Evolutionary conservation across 2,888 invertebrate genomes (phyloP).

Genomic region (Mycalesis mineus): DNA sequence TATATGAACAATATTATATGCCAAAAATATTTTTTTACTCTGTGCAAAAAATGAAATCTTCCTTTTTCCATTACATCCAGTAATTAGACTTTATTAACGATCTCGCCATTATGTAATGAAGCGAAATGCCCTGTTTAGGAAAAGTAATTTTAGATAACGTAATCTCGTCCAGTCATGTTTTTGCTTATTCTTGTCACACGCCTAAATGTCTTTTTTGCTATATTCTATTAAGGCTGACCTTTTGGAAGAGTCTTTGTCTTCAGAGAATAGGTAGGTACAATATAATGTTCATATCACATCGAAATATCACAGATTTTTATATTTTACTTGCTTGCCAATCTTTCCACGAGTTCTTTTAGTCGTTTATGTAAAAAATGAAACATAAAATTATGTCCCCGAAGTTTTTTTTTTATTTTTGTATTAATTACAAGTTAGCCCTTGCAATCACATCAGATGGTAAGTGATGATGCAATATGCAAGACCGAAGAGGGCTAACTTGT

Average conservation of each 20-base stretch:
- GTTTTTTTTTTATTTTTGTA: too few species aligned
- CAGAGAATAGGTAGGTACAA: not conserved
- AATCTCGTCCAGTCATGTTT: constrained; percentile 8
- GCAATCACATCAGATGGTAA: too few species aligned
- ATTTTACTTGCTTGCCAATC: not conserved
- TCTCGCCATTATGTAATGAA: not conserved
- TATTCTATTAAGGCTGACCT: constrained; percentile 10
- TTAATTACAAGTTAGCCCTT: too few species aligned
- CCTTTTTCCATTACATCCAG: not conserved
- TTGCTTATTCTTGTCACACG: constrained; percentile 14
- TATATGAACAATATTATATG: too few species aligned
- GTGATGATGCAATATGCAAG: too few species aligned
- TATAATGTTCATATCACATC: not conserved
- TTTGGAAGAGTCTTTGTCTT: not conserved
- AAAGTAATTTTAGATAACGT: constrained; percentile 11
- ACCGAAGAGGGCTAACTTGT: too few species aligned
- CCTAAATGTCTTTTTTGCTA: constrained; percentile 10
- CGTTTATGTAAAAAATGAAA: too few species aligned
- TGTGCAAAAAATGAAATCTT: not conserved
- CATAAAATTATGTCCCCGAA: too few species aligned
- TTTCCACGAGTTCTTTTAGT: too few species aligned
- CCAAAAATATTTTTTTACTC: not conserved
- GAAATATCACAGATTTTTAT: not conserved
- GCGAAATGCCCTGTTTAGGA: not conserved
- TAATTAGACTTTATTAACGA: constrained; percentile 4